Conservation (phyloP, 2,797 vertebrate species). For the Hemibagrus guttatus region DNA sequence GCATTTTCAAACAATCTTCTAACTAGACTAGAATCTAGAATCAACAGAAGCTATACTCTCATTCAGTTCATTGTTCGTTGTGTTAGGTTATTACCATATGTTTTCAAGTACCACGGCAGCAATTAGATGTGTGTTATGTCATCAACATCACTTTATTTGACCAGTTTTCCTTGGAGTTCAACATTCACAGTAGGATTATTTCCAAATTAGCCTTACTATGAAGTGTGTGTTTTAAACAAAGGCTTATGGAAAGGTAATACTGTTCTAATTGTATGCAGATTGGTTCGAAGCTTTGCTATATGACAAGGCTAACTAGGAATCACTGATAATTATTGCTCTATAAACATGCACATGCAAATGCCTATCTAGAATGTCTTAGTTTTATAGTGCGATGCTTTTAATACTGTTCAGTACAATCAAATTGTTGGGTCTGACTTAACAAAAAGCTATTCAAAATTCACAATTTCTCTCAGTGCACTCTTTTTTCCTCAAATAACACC, state of each 20-base stretch:
- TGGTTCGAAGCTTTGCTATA: background rate
- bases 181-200: constrained; percentile 35
- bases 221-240: constrained; percentile 7
- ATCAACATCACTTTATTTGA: background rate
- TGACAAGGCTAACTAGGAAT: background rate
- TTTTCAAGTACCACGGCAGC: background rate
- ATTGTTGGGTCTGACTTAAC: background rate
- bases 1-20: background rate
- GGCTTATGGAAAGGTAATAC: background rate
- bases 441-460: background rate
- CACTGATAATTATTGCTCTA: background rate
- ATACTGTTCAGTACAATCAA: background rate
- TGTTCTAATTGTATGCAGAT: background rate
- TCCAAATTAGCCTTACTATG: constrained; percentile 9
- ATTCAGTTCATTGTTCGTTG: background rate
- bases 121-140: background rate
- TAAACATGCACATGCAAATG: background rate
- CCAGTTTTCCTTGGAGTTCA: constrained; percentile 7
- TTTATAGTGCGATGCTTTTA: background rate
- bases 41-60: background rate
- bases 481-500: background rate
- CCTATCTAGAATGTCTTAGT: background rate
- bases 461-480: background rate
- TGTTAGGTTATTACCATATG: background rate
- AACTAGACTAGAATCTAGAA: background rate